Base-by-base conservation (phyloP, 2,797 vertebrate species). In the Anomalospiza imberbis region DNA sequence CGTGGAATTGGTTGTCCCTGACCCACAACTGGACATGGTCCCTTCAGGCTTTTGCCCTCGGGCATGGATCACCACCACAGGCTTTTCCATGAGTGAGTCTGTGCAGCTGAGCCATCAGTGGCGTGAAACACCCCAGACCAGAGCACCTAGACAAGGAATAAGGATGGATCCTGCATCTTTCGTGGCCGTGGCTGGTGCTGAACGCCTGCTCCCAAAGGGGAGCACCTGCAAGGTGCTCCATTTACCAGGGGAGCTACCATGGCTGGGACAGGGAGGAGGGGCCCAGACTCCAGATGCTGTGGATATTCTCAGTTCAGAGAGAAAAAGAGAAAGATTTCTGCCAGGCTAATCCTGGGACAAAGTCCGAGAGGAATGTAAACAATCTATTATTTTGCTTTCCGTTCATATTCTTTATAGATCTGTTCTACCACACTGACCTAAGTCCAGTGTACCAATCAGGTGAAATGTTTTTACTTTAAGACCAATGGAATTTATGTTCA, bases 161-260 rank as follows among this genome's bases (percentile, higher is more conserved):
- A 17, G 47, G 55, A 21, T 28, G 32, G 38, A 42, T 25, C 66
- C 51, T 57, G 32, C 17, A 8, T 9, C 25, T 22, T n/a, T 12
- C 42, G 17, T 24, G 2, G 1, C 47, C 0, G 0, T 14, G 1
- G 0, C 32, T 42, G 36, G 24, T 50, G 57, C 28, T 53, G 62
- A 75, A 15, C 0, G 0, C 19, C 61, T 51, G 48, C 17, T 66
- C 21, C 47, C 13, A 19, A 48, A 38, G 32, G 20, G 8, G n/a
- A n/a, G 5, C 13, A 7, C 16, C 20, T 74, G 70, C 24, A 42
- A 32, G 15, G 14, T 55, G 21, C 45, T 71, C 22, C 13, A n/a
- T 50, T 31, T 34, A 34, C 34, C 34, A 34, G 34, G 22, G n/a
- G n/a, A 50, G 60, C 13, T 15, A 7, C 50, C 29, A 4, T 4